Evolutionary conservation across 23 tunicate species (phyloP).

Genomic region (Halocynthia aurantium): DNA sequence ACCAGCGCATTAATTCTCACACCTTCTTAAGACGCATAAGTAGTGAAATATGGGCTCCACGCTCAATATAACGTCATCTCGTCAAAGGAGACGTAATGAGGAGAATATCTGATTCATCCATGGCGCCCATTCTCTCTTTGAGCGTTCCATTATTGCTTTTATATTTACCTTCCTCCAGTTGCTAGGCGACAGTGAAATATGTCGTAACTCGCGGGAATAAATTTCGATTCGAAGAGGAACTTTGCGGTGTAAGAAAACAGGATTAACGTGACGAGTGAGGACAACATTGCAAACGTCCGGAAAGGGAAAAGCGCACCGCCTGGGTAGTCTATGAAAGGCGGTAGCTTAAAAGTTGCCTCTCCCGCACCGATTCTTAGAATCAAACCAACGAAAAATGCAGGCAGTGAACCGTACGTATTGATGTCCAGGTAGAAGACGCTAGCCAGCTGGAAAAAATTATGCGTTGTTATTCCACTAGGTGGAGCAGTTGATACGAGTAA

Average conservation of each 20-base stretch:
- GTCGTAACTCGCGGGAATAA: conserved; percentile 10
- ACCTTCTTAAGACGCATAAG: too few species aligned
- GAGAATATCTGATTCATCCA: too few species aligned
- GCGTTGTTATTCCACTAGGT: too few species aligned
- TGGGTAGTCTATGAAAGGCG: conserved; percentile 22
- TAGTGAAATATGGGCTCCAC: too few species aligned
- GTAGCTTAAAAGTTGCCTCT: conserved; percentile 2
- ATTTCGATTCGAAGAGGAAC: conserved; percentile 2
- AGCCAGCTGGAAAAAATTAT: conserved; percentile 13
- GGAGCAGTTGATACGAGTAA: too few species aligned
- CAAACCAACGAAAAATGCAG: conserved; percentile 15
- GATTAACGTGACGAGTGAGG: conserved; percentile 15
- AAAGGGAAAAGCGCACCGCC: conserved; percentile 14
- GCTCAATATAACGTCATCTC: too few species aligned
- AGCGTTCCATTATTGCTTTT: too few species aligned
- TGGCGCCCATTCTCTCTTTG: too few species aligned
- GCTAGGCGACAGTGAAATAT: conserved; percentile 11
- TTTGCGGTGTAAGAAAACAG: background rate
- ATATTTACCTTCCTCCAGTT: conserved; percentile 6
- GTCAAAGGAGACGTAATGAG: too few species aligned
- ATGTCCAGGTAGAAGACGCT: conserved; percentile 15
- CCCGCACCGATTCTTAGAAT: conserved; percentile 20
- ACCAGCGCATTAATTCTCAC: too few species aligned
- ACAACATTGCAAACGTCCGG: conserved; percentile 15
- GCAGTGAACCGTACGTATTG: conserved; percentile 25